These are phyloP conservation scores for Natrix natrix DNA, from an alignment of 2,797 vertebrate species.

Conservation along the genomic window DNA sequence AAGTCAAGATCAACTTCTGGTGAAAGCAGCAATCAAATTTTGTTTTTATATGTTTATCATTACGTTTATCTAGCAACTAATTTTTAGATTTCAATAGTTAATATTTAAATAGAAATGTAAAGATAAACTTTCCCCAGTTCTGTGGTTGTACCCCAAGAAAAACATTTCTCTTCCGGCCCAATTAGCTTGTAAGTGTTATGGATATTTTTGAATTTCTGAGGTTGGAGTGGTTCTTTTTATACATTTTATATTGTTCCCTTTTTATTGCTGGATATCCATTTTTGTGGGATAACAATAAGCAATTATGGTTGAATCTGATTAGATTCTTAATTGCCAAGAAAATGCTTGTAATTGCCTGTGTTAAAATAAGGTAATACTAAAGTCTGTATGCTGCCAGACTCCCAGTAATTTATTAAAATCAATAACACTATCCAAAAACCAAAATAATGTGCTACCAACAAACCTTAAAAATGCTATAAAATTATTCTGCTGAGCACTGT, in stretches of 20 bases:
- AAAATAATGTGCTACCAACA: neutral
- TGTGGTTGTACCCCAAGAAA: neutral
- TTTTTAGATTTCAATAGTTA: neutral
- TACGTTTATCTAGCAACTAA: neutral
- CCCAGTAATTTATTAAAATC: neutral
- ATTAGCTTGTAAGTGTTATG: neutral
- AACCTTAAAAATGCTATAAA: neutral
- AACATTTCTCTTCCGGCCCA: neutral
- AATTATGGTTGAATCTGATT: no score
- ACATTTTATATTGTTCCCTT: neutral
- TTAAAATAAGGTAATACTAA: no score
- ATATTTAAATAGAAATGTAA: neutral
- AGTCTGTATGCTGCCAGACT: no score
- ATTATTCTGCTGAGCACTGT: neutral
- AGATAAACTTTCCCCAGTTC: neutral
- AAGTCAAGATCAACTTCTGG: neutral
- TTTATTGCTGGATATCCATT: neutral
- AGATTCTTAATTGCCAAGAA: no score
- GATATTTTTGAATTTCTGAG: neutral
- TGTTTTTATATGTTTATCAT: neutral
- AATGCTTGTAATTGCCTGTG: no score
- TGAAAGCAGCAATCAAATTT: neutral
- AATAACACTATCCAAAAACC: neutral
- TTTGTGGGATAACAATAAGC: no score
- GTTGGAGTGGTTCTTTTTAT: neutral